Evolutionary conservation across 2,888 invertebrate genomes (phyloP).

Genomic region (Torymus texanus): DNA sequence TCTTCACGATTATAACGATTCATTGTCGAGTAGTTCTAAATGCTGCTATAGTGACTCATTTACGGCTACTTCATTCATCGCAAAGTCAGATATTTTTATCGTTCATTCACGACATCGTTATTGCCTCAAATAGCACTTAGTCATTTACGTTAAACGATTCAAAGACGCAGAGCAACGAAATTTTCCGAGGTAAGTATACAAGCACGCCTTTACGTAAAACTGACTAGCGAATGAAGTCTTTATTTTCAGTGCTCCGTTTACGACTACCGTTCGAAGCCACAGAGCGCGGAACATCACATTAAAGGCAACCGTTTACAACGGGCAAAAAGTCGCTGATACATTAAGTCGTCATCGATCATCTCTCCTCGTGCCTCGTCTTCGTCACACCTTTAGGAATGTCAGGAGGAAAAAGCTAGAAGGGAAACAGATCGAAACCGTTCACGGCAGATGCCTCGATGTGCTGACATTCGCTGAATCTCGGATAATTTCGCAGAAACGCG

Average conservation of each 20-base stretch:
- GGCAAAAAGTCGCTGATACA: conserved; percentile 7
- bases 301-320: too few relatives aligned
- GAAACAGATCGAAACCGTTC: neutral
- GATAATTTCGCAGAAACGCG: conserved; percentile 15
- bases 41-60: neutral
- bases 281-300: too few relatives aligned
- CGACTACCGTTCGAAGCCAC: too few relatives aligned
- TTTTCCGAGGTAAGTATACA: neutral
- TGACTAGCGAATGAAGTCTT: too few relatives aligned
- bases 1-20: too few relatives aligned
- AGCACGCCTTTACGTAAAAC: too few relatives aligned
- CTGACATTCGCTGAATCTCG: conserved; percentile 6
- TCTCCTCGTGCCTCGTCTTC: neutral
- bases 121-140: conserved; percentile 1
- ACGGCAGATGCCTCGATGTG: conserved; percentile 2
- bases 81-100: conserved; percentile 21
- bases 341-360: neutral
- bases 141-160: neutral
- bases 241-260: too few relatives aligned
- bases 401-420: neutral
- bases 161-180: neutral
- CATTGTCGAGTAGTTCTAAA: too few relatives aligned
- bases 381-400: conserved; percentile 36
- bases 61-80: conserved; percentile 21
- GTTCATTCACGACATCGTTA: conserved; percentile 1